Conservation (phyloP, 1,140 invertebrate genomes). For the Zaprionus kolodkinae region DNA sequence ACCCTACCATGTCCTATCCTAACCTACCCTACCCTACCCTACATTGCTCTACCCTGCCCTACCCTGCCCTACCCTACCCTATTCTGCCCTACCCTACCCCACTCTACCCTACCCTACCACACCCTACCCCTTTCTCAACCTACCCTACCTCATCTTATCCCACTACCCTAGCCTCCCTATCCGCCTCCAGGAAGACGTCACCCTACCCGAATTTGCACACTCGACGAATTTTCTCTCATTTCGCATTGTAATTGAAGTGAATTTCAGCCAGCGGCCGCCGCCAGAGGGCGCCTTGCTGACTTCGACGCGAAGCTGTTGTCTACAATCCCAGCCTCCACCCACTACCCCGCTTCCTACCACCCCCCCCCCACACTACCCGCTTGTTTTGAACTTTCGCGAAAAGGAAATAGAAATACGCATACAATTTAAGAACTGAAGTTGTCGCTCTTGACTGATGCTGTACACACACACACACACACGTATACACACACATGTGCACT, state of each 20-base stretch:
- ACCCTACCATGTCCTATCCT: neutral
- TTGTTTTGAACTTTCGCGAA: neutral
- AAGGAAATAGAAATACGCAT: neutral
- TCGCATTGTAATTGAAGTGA: slow-evolving; percentile 41
- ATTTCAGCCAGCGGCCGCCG: slow-evolving; percentile 16
- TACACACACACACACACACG: slow-evolving; percentile 26
- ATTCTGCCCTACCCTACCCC: no score
- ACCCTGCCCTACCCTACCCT: no score
- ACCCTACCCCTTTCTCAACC: no score
- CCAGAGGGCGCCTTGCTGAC: slow-evolving; percentile 23
- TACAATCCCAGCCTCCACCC: neutral
- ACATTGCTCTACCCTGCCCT: no score
- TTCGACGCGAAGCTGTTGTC: slow-evolving; percentile 14
- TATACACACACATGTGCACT: slow-evolving; percentile 28
- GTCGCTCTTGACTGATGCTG: slow-evolving; percentile 49
- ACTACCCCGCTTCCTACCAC: neutral
- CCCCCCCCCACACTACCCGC: neutral
- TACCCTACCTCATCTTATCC: neutral
- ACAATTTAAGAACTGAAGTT: slow-evolving; percentile 24
- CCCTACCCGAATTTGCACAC: slow-evolving; percentile 33
- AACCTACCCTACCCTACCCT: neutral
- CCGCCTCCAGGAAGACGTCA: neutral
- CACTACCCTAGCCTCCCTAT: neutral
- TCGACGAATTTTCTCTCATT: slow-evolving; percentile 38
- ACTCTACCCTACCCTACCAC: no score